Evolutionary conservation across 1,140 invertebrate genomes (phyloP).

Genomic region (Ganaspis sp.): DNA sequence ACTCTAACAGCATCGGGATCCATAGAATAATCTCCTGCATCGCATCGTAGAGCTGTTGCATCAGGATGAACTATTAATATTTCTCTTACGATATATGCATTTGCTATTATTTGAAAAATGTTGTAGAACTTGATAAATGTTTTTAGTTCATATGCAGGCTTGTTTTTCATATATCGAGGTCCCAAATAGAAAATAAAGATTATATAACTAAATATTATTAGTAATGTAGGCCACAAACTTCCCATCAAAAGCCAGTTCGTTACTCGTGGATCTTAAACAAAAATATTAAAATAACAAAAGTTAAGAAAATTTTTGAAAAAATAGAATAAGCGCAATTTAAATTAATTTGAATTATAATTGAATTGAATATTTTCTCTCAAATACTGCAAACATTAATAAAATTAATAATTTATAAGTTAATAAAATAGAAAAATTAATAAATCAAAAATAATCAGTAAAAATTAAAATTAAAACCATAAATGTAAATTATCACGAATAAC

Average conservation of each 20-base stretch:
- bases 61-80: conserved; percentile 57
- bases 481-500: too few species aligned
- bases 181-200: conserved; percentile 73
- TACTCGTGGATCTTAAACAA: conserved; percentile 42
- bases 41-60: conserved; percentile 45
- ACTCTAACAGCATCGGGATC: conserved; percentile 51
- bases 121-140: conserved; percentile 78
- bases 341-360: not conserved
- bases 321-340: too few species aligned
- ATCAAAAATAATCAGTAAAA: too few species aligned
- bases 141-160: conserved; percentile 78
- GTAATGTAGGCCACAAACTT: conserved; percentile 29
- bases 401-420: too few species aligned
- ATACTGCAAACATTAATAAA: too few species aligned
- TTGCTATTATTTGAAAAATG: conserved; percentile 74
- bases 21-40: conserved; percentile 48
- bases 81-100: conserved; percentile 72
- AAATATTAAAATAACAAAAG: too few species aligned
- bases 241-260: conserved; percentile 24
- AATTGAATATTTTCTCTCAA: not conserved
- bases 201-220: conserved; percentile 67
- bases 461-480: too few species aligned
- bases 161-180: conserved; percentile 77
- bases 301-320: too few species aligned
- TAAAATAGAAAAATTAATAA: too few species aligned